Evolutionary conservation across 2,888 invertebrate species (phyloP).

Genomic region (Lathronympha strigana): DNA sequence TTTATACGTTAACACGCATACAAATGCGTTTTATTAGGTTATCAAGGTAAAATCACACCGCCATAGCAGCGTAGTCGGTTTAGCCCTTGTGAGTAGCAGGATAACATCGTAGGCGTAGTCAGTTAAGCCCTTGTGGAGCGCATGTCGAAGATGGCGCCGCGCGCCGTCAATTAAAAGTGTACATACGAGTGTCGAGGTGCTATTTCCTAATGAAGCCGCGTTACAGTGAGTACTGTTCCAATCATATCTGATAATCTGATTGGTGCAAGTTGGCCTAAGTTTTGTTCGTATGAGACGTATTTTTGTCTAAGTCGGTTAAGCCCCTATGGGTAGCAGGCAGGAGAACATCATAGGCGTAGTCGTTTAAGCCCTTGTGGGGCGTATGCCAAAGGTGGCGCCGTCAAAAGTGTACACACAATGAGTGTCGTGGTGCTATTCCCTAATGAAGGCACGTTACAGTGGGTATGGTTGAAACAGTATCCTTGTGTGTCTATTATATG

Average conservation of each 20-base stretch:
- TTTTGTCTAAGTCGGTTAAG: not conserved
- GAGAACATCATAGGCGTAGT: not conserved
- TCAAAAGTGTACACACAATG: slow-evolving; percentile 39
- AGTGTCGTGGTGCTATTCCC: slow-evolving; percentile 32
- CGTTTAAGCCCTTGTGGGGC: not conserved
- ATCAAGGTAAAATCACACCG: too few relatives aligned
- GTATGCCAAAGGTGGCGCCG: slow-evolving; percentile 35
- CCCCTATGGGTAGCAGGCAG: not conserved
- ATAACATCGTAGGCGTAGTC: not conserved
- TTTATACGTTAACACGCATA: too few relatives aligned
- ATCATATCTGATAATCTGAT: too few relatives aligned
- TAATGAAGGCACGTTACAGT: slow-evolving; percentile 34
- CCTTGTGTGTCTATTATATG: not conserved
- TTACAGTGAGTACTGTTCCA: not conserved
- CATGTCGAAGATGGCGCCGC: slow-evolving; percentile 35
- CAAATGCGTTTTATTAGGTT: too few relatives aligned
- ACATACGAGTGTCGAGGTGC: slow-evolving; percentile 36
- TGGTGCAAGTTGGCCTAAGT: too few relatives aligned
- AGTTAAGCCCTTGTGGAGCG: not conserved
- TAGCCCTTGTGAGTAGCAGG: not conserved
- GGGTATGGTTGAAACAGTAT: slow-evolving; percentile 18
- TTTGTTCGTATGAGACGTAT: too few relatives aligned
- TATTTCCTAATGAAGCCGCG: slow-evolving; percentile 37
- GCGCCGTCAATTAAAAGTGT: slow-evolving; percentile 36
- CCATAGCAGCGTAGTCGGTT: not conserved